phyloP scores from a whole-genome alignment of 2,113 vertebrate species.

The Columbina picui region DNA sequence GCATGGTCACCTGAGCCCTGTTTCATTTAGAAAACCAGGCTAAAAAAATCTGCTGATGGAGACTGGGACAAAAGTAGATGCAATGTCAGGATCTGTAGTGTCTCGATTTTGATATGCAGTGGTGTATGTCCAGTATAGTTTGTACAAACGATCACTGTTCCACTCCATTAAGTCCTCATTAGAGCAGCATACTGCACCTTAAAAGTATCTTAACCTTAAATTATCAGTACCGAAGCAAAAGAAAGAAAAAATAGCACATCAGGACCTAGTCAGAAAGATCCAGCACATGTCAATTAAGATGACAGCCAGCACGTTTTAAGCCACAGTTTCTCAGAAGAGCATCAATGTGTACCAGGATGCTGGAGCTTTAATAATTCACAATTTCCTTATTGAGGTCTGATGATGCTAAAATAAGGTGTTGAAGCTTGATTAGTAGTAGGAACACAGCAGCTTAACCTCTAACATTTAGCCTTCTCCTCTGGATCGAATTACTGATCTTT shows the following conservation, averaged over 20 bases:
- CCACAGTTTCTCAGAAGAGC: constrained; percentile 21
- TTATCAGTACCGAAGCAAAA: constrained; percentile 22
- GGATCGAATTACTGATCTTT: constrained; percentile 93
- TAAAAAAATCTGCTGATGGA: constrained; percentile 48
- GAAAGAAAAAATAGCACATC: constrained; percentile 30
- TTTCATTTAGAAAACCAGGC: constrained; percentile 22
- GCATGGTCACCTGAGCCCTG: not conserved
- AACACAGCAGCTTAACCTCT: constrained; percentile 86
- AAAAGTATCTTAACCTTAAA: constrained; percentile 55
- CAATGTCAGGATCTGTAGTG: not conserved
- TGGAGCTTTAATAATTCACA: constrained; percentile 82
- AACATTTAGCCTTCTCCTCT: constrained; percentile 85
- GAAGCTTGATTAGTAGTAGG: constrained; percentile 90
- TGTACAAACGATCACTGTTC: constrained; percentile 28
- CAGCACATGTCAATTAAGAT: not conserved
- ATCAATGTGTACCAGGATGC: constrained; percentile 70
- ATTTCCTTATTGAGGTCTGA: constrained; percentile 81
- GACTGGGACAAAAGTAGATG: constrained; percentile 21
- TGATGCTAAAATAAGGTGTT: constrained; percentile 81
- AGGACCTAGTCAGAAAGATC: not conserved
- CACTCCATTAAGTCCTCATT: constrained; percentile 45
- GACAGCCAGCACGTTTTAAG: constrained; percentile 12
- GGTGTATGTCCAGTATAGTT: not conserved
- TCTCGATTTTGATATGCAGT: constrained; percentile 36
- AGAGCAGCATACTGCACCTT: constrained; percentile 31